Conservation (phyloP, 2,113 vertebrate species). For the Brachyhypopomus gauderio region DNA sequence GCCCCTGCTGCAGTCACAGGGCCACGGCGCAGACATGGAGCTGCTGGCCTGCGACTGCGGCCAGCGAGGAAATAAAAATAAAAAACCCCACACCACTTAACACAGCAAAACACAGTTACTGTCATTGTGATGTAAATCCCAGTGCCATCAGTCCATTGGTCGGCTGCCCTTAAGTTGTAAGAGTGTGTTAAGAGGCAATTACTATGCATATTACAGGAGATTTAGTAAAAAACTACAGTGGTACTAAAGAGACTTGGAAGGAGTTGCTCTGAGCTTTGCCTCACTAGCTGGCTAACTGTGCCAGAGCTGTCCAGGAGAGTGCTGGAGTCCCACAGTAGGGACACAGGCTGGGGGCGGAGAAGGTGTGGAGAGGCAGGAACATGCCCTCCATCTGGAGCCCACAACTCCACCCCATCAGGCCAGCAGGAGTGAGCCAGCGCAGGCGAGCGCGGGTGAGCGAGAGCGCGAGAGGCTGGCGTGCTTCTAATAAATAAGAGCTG, state of each 20-base stretch:
- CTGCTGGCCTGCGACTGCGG: constrained; percentile 65
- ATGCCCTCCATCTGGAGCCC: constrained; percentile 28
- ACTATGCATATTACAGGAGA: constrained; percentile 3
- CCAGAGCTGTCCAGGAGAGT: constrained; percentile 9
- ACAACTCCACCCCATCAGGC: constrained; percentile 5
- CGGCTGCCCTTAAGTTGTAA: constrained; percentile 32
- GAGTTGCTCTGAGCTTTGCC: constrained; percentile 18
- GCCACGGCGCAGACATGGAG: constrained; percentile 59
- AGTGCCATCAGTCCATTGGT: constrained; percentile 17
- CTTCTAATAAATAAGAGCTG: constrained; percentile 48
- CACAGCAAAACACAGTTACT: constrained; percentile 45
- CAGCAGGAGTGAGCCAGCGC: constrained; percentile 33
- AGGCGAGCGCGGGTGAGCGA: too few relatives aligned
- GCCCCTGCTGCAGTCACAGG: constrained; percentile 42
- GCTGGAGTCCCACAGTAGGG: constrained; percentile 11
- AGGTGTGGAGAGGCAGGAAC: not conserved
- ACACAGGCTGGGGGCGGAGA: constrained; percentile 14
- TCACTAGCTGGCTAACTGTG: not conserved
- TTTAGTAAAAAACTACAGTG: constrained; percentile 20
- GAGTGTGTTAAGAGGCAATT: constrained; percentile 29
- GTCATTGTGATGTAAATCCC: constrained; percentile 39
- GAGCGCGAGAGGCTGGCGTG: constrained; percentile 41
- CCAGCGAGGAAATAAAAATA: not conserved
- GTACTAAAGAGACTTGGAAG: constrained; percentile 21
- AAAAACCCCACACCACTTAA: constrained; percentile 37